Evolutionary conservation across 2,888 invertebrate species (phyloP).

Genomic region (Eulithis prunata): DNA sequence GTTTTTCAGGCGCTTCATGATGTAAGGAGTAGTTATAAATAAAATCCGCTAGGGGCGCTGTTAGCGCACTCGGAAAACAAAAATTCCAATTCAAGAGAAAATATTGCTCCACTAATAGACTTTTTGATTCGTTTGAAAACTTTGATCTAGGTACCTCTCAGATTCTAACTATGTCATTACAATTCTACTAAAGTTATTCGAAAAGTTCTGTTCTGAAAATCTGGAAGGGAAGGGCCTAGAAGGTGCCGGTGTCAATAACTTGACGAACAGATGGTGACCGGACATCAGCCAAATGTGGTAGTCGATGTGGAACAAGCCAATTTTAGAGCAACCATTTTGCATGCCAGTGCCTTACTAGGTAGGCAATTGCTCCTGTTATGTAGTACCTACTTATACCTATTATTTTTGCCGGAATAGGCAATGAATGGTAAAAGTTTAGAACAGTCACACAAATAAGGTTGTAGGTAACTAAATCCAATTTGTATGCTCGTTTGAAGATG

Average conservation of each 20-base stretch:
- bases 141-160: too few relatives aligned
- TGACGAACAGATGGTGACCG: constrained; percentile 40
- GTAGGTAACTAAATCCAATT: not conserved
- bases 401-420: constrained; percentile 5
- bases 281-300: constrained; percentile 34
- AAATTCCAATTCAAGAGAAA: too few relatives aligned
- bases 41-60: too few relatives aligned
- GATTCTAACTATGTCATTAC: too few relatives aligned
- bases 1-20: too few relatives aligned
- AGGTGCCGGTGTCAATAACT: constrained; percentile 36
- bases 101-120: too few relatives aligned
- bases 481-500: not conserved
- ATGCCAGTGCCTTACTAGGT: constrained; percentile 32
- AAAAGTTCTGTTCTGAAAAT: not conserved
- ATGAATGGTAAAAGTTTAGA: not conserved
- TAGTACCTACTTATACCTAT: constrained; percentile 5
- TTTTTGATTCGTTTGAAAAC: too few relatives aligned
- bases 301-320: constrained; percentile 33
- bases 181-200: not conserved
- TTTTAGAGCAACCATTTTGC: constrained; percentile 35
- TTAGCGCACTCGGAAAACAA: too few relatives aligned
- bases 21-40: too few relatives aligned
- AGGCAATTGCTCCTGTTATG: constrained; percentile 18
- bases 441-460: not conserved
- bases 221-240: constrained; percentile 3